A percentile compares a stretch with the other conserved stretches of the same genome.
These are phyloP conservation scores for Hirtodrosophila trivittata DNA, from an alignment of 2,888 invertebrate genomes.

Conservation along the genomic window DNA sequence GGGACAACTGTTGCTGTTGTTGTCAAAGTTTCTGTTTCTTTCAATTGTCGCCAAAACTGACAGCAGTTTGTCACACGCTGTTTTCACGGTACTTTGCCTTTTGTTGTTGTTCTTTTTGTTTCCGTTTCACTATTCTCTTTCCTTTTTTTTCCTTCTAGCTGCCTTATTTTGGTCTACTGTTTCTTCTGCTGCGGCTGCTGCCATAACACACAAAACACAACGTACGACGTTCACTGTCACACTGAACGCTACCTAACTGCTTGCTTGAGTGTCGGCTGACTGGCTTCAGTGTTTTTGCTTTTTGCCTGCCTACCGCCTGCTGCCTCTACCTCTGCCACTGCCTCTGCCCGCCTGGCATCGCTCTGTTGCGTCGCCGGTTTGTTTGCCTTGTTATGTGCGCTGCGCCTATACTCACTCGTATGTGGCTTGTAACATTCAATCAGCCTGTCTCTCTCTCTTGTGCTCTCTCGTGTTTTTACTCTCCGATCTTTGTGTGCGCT, in stretches of 20 bases:
- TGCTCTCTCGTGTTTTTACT: constrained; percentile 6
- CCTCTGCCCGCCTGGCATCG: constrained; percentile 21
- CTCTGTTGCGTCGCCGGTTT: constrained; percentile 46
- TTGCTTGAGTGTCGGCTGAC: constrained; percentile 35
- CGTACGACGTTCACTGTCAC: constrained; percentile 77
- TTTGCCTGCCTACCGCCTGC: constrained; percentile 21
- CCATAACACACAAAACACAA: constrained; percentile 62
- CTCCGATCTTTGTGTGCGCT: background rate
- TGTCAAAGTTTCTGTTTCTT: background rate
- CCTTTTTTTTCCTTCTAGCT: no score
- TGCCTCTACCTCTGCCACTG: constrained; percentile 27
- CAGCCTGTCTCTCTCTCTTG: constrained; percentile 26
- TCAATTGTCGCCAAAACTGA: background rate
- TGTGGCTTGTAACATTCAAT: constrained; percentile 29
- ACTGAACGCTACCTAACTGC: no score
- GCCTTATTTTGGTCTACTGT: background rate
- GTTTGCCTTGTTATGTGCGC: constrained; percentile 35
- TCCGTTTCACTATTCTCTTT: no score
- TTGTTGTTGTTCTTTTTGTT: constrained; percentile 2
- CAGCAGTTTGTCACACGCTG: constrained; percentile 8
- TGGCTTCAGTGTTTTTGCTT: constrained; percentile 27
- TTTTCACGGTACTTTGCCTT: constrained; percentile 4
- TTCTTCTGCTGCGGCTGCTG: constrained; percentile 23
- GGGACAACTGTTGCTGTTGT: constrained; percentile 62
- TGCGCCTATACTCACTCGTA: constrained; percentile 16